These are phyloP conservation scores for Sepiola atlantica DNA, from an alignment of 2,888 invertebrate genomes.

Conservation along the genomic window DNA sequence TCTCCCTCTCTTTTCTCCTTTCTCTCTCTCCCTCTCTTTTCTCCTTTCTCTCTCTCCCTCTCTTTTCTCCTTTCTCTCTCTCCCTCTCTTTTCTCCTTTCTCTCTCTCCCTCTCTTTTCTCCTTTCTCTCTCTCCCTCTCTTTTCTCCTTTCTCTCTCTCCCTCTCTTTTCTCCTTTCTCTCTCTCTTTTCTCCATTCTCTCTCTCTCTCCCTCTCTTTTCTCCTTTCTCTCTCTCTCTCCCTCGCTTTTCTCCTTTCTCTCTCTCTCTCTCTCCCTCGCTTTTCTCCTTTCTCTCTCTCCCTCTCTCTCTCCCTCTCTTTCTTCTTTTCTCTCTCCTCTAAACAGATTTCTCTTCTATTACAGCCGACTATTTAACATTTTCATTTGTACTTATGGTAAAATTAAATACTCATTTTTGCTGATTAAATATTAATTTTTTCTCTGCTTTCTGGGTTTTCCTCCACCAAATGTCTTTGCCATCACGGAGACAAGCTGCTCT, in stretches of 20 bases:
- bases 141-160: neutral
- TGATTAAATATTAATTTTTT: no score
- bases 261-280: no score
- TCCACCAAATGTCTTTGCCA: no score
- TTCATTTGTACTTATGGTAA: no score
- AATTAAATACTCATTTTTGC: no score
- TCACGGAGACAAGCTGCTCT: no score
- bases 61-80: no score
- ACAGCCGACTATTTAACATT: no score
- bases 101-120: neutral
- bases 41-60: no score
- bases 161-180: neutral
- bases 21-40: neutral
- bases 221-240: neutral
- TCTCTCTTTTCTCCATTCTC: no score
- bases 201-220: neutral
- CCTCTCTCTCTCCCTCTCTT: neutral
- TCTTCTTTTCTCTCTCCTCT: neutral
- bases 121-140: neutral
- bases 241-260: neutral
- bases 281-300: neutral
- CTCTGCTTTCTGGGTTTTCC: no score
- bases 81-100: neutral
- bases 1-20: no score
- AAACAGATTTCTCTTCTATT: neutral